Evolutionary conservation across 2,888 invertebrate genomes (phyloP), one percentile per base, ranked within the genome.

Genomic region (Epicampocera succincta): DNA sequence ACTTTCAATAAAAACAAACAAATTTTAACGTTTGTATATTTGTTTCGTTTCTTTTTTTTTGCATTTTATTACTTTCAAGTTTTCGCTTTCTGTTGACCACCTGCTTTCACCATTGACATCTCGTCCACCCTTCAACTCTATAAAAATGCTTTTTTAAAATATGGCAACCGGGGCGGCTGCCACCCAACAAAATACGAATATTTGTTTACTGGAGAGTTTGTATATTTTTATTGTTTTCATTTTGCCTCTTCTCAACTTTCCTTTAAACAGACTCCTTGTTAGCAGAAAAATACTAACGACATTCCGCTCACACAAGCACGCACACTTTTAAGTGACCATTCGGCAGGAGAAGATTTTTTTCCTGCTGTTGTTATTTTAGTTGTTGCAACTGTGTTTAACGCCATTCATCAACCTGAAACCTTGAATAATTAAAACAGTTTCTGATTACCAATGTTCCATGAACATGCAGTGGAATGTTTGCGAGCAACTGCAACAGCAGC

Each of bases 351-450:
- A 46, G 50, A 5, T 44, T 12, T 46, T 58, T 54, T 58, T 21
- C 38, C 13, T 40, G 42, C 3, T 72, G 58, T 54, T 74, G 33
- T 48, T 78, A 40, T 75, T 75, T 15, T 60, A 33, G 46, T 60
- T 79, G 42, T 72, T 76, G 58, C 56, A 66, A 48, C 25, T 69
- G 74, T 80, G 75, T 73, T 81, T 83, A 79, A 81, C 80, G 79
- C 86, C 88, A 90, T 90, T 89, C 89, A 89, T 89, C 89, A 89
- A 87, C 88, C 87, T 88, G 87, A 89, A 89, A 89, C 89, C 89
- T 89, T 90, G 90, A 89, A 89, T 89, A 90, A 89, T 89, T 89
- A 90, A 89, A 88, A 86, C 87, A 87, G 89, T 87, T 89, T 89
- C 90, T 89, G 90, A 89, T 89, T 89, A 89, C 90, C 88, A 88